Conservation (phyloP, 2,888 invertebrate genomes). For the Drosophila neotestacea region DNA sequence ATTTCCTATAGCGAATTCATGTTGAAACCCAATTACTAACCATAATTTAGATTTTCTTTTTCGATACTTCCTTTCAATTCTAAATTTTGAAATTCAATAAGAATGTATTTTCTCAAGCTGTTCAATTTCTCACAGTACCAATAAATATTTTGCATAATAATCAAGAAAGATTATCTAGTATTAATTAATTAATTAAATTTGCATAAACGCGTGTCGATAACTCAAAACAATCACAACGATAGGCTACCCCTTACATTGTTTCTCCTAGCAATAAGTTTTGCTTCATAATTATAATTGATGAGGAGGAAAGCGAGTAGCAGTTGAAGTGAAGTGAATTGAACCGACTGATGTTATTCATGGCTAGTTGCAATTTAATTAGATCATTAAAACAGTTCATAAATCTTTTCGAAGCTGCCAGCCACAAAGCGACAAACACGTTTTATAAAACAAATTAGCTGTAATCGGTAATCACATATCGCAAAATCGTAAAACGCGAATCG, state of each 20-base stretch:
- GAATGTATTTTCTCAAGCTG: constrained; percentile 7
- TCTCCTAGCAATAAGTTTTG: neutral
- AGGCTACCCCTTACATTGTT: neutral
- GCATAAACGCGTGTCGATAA: constrained; percentile 69
- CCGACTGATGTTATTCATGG: constrained; percentile 71
- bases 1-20: neutral
- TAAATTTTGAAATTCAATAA: neutral
- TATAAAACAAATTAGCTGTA: constrained; percentile 76
- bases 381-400: constrained; percentile 82
- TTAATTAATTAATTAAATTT: constrained; percentile 47
- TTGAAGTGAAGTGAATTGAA: constrained; percentile 48
- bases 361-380: constrained; percentile 82
- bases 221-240: constrained; percentile 37
- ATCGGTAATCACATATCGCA: constrained; percentile 53
- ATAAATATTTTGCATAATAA: constrained; percentile 6
- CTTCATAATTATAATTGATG: constrained; percentile 58
- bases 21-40: neutral
- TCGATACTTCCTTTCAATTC: neutral
- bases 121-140: constrained; percentile 4
- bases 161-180: constrained; percentile 19
- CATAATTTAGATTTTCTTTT: neutral
- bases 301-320: constrained; percentile 17
- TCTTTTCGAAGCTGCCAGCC: constrained; percentile 64
- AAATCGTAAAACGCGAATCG: constrained; percentile 44
- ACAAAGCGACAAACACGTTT: constrained; percentile 59